phyloP scores from a whole-genome alignment of 2,888 invertebrate species.

The Slavum lentiscoides region DNA sequence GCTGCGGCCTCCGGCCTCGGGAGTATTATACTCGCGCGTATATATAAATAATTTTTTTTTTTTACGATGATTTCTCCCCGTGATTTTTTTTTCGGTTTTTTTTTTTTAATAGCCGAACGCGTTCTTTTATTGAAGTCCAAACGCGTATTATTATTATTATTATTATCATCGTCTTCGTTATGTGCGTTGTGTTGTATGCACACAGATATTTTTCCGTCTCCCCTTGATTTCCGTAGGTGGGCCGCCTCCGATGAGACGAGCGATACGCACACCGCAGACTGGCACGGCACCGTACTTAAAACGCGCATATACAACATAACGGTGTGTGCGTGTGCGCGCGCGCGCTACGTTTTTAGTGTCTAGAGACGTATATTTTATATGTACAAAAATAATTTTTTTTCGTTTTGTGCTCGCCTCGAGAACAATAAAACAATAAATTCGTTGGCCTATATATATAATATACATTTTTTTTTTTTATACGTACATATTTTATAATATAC shows the following conservation, averaged over 20 bases:
- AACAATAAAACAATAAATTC: constrained; percentile 49
- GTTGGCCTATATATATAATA: constrained; percentile 14
- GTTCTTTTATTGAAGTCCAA: constrained; percentile 35
- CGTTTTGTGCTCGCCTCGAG: not conserved
- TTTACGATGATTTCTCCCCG: constrained; percentile 36
- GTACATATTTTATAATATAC: too few relatives aligned
- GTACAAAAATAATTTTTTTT: not conserved
- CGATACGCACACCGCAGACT: constrained; percentile 6
- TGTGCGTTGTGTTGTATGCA: not conserved
- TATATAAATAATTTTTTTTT: constrained; percentile 10
- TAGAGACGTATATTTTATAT: not conserved
- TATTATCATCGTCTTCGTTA: not conserved
- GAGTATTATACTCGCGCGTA: not conserved
- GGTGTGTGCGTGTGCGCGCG: too few relatives aligned
- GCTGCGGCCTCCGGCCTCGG: constrained; percentile 17
- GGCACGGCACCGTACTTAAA: too few relatives aligned
- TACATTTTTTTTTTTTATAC: not conserved
- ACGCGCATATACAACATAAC: not conserved
- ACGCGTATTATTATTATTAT: constrained; percentile 26
- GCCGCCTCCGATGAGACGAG: constrained; percentile 20
- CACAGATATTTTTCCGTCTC: constrained; percentile 18
- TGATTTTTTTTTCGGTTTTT: constrained; percentile 23
- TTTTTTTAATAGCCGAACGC: constrained; percentile 39
- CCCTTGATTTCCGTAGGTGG: constrained; percentile 27
- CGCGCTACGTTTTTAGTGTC: constrained; percentile 26